Base-by-base conservation (phyloP, 2,113 vertebrate genomes). In the Hepsetus odoe region DNA sequence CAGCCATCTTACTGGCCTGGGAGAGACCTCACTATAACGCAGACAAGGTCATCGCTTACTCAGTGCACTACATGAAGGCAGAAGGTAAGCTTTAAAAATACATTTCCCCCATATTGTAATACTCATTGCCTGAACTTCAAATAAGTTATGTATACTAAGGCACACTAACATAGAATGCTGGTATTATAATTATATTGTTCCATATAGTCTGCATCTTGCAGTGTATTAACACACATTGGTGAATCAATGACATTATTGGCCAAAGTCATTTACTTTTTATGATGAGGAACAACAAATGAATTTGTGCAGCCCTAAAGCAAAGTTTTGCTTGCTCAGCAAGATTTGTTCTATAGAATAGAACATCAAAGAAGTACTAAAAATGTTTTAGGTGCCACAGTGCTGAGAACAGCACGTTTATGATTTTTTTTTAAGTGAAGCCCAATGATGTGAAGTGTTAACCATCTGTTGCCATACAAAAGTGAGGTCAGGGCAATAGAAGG, bases 1-100 rank as follows among this genome's bases (percentile, higher is more conserved):
- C 97, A 7, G 97, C 97, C n/a, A 98, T 99, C 84, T 91, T 98
- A 77, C 89, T 99, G 51, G 96, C 96, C 0, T 99, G 98, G 98
- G 95, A 98, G 85, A 92, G 95, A 83, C 98, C 98, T 0, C 91
- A 97, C 5, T 98, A 97, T 83, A 99, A 99, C 55, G 94, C 97
- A 0, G 93, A 98, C 87, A 98, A 96, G 93, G 96, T 99, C 77
- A 99, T 99, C 6, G 98, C 98, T 13, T 99, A 99, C 88, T 99
- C 98, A 0, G 94, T 99, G 76, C 98, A 99, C 87, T 99, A 99
- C 88, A 99, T 96, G 95, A 98, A 98, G 81, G 95, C 97, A 59
- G 96, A 98, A 96, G 98, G 98, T 98, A 85, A 91, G 90, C 44
- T 20, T 28, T n/a, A 55, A 20, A 40, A 58, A 3, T 61, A 3